Conservation (phyloP, 2,888 invertebrate genomes). For the Ormyrus pomaceus region DNA sequence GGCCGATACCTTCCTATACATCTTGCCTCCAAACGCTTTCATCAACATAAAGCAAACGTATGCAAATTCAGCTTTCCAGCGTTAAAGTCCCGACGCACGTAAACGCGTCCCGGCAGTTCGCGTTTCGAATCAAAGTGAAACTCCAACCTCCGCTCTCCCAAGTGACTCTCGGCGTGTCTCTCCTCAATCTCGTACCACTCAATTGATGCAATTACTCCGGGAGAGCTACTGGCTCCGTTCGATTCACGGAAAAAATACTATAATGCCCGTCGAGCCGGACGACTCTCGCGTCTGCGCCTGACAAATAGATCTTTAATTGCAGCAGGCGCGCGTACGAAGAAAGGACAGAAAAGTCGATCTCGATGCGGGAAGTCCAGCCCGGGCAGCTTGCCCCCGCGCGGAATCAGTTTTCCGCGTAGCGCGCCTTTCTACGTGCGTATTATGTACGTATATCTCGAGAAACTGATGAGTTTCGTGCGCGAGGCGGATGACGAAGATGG, state of each 20-base stretch:
- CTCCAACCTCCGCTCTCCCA: too few relatives aligned
- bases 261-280: not conserved
- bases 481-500: too few relatives aligned
- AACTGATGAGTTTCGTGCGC: too few relatives aligned
- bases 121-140: slow-evolving; percentile 25
- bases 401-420: not conserved
- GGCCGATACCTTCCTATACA: too few relatives aligned
- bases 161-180: not conserved
- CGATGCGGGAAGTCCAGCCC: not conserved
- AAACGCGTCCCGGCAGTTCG: not conserved
- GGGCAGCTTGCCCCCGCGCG: not conserved
- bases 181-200: not conserved
- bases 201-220: slow-evolving; percentile 35
- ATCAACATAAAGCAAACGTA: not conserved
- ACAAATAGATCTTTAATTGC: slow-evolving; percentile 53
- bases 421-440: too few relatives aligned
- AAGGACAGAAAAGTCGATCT: slow-evolving; percentile 30
- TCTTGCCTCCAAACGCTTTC: not conserved
- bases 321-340: not conserved
- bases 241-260: slow-evolving; percentile 35
- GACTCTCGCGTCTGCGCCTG: not conserved
- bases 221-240: not conserved
- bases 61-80: too few relatives aligned
- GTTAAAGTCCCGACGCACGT: too few relatives aligned
- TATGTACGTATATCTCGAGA: too few relatives aligned